These are phyloP conservation scores for Sciurus vulgaris DNA, from an alignment of 2,797 vertebrate species.

Conservation along the genomic window DNA sequence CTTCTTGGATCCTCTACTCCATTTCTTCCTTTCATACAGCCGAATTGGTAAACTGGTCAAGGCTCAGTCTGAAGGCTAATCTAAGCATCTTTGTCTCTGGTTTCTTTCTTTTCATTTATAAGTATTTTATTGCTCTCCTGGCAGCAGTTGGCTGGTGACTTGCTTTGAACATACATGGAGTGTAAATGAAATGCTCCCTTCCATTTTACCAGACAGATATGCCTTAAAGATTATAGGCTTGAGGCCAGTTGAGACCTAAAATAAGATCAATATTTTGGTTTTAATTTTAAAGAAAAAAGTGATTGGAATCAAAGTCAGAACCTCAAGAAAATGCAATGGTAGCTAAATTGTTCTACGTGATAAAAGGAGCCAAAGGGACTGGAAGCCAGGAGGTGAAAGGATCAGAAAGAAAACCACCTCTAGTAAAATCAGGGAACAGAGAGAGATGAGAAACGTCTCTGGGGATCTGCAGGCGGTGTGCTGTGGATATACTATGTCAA, in stretches of 20 bases:
- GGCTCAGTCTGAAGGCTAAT: background rate
- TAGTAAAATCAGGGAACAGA: background rate
- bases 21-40: conserved; percentile 4
- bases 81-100: background rate
- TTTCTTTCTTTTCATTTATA: background rate
- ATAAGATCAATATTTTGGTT: background rate
- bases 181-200: conserved; percentile 3
- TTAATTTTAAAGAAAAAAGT: conserved; percentile 7
- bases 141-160: background rate
- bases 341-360: background rate
- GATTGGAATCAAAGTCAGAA: conserved; percentile 15
- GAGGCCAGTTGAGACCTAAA: background rate
- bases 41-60: background rate
- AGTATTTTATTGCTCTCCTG: background rate
- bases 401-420: background rate
- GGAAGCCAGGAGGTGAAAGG: background rate
- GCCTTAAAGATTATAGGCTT: background rate
- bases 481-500: background rate
- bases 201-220: background rate
- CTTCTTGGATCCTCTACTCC: background rate
- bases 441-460: background rate
- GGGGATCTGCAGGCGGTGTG: background rate
- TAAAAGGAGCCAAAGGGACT: background rate
- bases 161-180: background rate
- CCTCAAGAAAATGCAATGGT: background rate